Evolutionary conservation across 2,888 invertebrate genomes (phyloP), one percentile per base, ranked within the genome.

Genomic region (Ichneumoninae sp.): DNA sequence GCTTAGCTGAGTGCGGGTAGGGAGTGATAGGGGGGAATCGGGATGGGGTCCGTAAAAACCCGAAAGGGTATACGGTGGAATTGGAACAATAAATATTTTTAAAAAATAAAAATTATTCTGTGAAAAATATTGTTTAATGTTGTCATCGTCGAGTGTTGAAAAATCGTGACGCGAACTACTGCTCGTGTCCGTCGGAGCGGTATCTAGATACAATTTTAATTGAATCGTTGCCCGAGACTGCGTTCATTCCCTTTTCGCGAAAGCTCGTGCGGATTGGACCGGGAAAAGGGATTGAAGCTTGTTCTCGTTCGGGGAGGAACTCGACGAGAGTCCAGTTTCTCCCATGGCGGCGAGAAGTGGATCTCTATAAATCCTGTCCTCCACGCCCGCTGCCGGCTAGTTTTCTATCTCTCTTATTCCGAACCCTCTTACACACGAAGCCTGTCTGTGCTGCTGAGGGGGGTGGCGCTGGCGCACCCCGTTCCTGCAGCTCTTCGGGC

Each of bases 341-440:
- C 87, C 69, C 69, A 44, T 47, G 22, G 75, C 72, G 74, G 60
- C 70, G 50, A 60, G 83, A 85, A 88, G 86, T 86, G 85, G 83
- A 90, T 90, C 89, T 89, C 89, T 85, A 89, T 86, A 88, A 88
- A 89, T 88, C 88, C 89, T 87, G 80, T 82, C 77, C 74, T 71
- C 78, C 77, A 68, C 62, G 54, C 75, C 79, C n/a, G 8, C 44
- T 74, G 26, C 60, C 70, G 60, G 60, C 78, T 47, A 65, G 66
- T 54, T 52, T 85, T 75, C 77, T 81, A 66, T 83, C 77, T 36
- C 54, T 80, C 74, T 85, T 82, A 82, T 86, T 85, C 80, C 86
- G 76, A 76, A 44, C 57, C 57, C 65, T 80, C 78, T 75, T 79
- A 70, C 50, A 70, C 68, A 50, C 36, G 57, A 76, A 62, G 22